These are phyloP conservation scores for Paramuricea clavata DNA, from an alignment of 92 coral and sea anemone species.

Conservation along the genomic window DNA sequence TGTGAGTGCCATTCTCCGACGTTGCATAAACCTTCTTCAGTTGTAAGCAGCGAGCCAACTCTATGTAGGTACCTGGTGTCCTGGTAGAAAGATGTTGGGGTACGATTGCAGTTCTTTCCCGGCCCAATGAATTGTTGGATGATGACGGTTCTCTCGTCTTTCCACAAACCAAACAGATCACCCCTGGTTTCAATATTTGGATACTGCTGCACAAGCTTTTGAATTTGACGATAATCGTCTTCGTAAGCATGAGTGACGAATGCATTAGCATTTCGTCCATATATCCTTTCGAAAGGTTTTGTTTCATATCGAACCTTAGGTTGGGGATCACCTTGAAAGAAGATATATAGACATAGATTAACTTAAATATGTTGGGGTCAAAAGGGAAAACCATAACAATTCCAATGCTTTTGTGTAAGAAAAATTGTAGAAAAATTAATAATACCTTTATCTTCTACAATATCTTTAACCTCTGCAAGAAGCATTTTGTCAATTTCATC, in stretches of 20 bases:
- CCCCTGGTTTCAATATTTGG: conserved; percentile 89
- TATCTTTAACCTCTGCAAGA: not conserved
- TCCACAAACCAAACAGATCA: conserved; percentile 91
- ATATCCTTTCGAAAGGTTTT: no score
- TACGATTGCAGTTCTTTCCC: conserved; percentile 66
- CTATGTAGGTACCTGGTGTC: conserved; percentile 71
- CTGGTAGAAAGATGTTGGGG: conserved; percentile 73
- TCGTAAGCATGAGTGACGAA: conserved; percentile 60
- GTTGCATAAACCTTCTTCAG: conserved; percentile 74
- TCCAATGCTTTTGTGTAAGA: no score
- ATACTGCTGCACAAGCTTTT: conserved; percentile 71
- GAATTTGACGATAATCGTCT: conserved; percentile 71
- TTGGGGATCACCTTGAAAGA: no score
- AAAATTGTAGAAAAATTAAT: no score
- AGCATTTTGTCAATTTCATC: not conserved
- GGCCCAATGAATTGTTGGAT: conserved; percentile 63
- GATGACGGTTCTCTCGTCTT: conserved; percentile 76
- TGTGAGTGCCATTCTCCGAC: conserved; percentile 97
- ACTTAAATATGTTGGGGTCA: no score
- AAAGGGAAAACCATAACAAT: no score
- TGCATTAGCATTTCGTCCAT: no score
- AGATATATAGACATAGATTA: no score
- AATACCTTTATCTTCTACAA: not conserved
- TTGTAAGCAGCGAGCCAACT: conserved; percentile 71
- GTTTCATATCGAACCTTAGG: no score